A percentile compares a stretch with the other conserved stretches of the same genome.
phyloP scores from a whole-genome alignment of 2,888 invertebrate species.

The Parthenolecanium corni region DNA sequence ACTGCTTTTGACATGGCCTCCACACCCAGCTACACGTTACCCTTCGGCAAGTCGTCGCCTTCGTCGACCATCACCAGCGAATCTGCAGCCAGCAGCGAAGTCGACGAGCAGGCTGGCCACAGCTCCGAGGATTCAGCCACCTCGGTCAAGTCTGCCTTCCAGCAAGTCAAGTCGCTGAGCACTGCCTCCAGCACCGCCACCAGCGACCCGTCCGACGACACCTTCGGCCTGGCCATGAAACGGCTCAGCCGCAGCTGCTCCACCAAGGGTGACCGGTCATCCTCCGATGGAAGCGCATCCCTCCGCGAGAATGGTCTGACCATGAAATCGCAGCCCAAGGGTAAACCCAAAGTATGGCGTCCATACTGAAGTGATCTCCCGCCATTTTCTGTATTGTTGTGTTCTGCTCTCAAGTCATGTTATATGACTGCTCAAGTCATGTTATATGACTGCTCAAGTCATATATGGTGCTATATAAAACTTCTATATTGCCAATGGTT shows the following conservation, averaged over 20 bases:
- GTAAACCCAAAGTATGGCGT: conserved; percentile 25
- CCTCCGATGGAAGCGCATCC: conserved; percentile 6
- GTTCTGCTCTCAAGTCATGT: no score
- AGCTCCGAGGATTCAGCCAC: conserved; percentile 8
- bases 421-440: no score
- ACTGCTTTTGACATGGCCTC: conserved; percentile 2
- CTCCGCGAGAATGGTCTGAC: not conserved
- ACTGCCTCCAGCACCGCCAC: not conserved
- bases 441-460: not conserved
- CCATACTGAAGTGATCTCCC: conserved; percentile 8
- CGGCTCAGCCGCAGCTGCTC: not conserved
- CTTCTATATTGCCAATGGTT: no score
- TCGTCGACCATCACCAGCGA: conserved; percentile 25
- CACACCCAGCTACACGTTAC: conserved; percentile 8
- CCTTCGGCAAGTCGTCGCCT: conserved; percentile 19
- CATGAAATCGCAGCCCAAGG: conserved; percentile 8
- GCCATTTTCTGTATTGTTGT: no score
- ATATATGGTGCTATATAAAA: not conserved
- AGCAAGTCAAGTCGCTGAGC: conserved; percentile 13
- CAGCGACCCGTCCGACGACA: not conserved
- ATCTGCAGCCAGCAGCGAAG: conserved; percentile 14
- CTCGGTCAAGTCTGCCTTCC: conserved; percentile 25
- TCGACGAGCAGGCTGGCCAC: conserved; percentile 19
- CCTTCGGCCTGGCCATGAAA: conserved; percentile 3
- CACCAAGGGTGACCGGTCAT: conserved; percentile 7